Conservation (phyloP, 1,140 invertebrate genomes). For the Aethina tumida region DNA sequence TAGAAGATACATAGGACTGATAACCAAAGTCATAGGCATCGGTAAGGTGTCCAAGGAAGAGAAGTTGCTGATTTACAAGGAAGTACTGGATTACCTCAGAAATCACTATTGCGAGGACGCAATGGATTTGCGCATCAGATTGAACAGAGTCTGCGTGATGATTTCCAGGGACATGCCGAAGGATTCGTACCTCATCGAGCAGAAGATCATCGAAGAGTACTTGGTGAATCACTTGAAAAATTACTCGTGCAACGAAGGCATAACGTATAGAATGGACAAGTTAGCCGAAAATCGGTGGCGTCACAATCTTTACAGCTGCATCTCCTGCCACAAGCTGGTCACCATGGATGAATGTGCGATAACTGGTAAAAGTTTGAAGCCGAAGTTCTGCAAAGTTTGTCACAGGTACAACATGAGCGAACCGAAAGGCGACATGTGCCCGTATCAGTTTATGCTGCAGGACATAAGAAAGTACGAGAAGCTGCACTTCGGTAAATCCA, state of each 20-base stretch:
- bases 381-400: slow-evolving; percentile 43
- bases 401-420: slow-evolving; percentile 41
- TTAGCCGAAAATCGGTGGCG: slow-evolving; percentile 40
- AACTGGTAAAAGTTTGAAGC: slow-evolving; percentile 30
- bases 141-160: slow-evolving; percentile 50
- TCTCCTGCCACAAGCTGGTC: slow-evolving; percentile 44
- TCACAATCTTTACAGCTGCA: slow-evolving; percentile 41
- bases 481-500: slow-evolving; percentile 41
- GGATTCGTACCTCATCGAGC: slow-evolving; percentile 42
- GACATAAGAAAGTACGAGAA: slow-evolving; percentile 50
- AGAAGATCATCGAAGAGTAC: slow-evolving; percentile 44
- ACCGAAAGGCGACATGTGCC: slow-evolving; percentile 46
- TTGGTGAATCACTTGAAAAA: slow-evolving; percentile 44
- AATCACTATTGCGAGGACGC: slow-evolving; percentile 42
- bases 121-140: slow-evolving; percentile 46
- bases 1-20: slow-evolving; percentile 43
- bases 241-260: slow-evolving; percentile 41
- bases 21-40: slow-evolving; percentile 46
- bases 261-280: slow-evolving; percentile 41
- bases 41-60: slow-evolving; percentile 40
- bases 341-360: slow-evolving; percentile 40
- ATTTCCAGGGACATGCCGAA: slow-evolving; percentile 40
- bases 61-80: slow-evolving; percentile 45
- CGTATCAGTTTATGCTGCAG: slow-evolving; percentile 48
- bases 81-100: slow-evolving; percentile 44